These are phyloP conservation scores for Cassiopea xamachana DNA, from an alignment of 30 jellyfish, hydroid and myxozoan species.

Conservation along the genomic window DNA sequence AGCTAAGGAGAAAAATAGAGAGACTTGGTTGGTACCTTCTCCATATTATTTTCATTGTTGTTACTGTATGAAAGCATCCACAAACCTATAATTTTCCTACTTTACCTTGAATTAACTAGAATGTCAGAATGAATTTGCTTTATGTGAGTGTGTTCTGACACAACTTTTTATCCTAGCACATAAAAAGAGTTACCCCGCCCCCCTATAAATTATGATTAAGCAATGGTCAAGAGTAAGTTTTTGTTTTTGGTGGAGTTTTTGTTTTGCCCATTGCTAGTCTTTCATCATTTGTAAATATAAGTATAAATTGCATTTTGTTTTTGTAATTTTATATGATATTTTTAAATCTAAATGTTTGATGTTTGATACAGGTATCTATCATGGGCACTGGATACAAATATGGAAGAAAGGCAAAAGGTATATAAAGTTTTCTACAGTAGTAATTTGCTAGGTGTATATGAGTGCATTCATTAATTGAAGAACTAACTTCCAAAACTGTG, in stretches of 20 bases:
- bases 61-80: background rate
- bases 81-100: no score
- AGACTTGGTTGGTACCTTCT: slow-evolving; percentile 91
- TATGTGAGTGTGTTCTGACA: background rate
- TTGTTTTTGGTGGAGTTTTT: no score
- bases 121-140: background rate
- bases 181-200: no score
- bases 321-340: background rate
- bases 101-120: no score
- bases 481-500: no score
- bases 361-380: slow-evolving; percentile 89
- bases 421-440: background rate
- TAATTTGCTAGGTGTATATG: no score
- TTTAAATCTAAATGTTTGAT: no score
- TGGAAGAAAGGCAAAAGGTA: slow-evolving; percentile 99
- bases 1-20: slow-evolving; percentile 99
- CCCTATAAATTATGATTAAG: no score
- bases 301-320: background rate
- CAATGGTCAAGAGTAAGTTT: no score
- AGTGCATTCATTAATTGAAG: no score
- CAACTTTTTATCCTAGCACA: no score
- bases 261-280: background rate
- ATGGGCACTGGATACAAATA: slow-evolving; percentile 99
- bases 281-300: background rate
- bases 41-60: background rate